Evolutionary conservation across 2,797 vertebrate genomes (phyloP).

Genomic region (Sebastes itinus): DNA sequence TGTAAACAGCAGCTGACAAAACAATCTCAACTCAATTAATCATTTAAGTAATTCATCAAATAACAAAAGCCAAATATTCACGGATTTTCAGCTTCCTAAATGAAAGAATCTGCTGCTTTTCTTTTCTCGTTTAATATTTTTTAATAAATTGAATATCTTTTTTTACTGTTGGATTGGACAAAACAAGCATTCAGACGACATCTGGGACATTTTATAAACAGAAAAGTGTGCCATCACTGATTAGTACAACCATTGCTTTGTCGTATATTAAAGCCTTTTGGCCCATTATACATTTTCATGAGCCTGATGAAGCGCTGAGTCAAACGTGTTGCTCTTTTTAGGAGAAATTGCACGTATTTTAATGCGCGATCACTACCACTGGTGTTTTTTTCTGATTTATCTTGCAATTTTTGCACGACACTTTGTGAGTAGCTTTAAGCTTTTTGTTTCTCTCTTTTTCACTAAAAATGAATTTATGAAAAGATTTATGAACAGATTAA

Average conservation of each 20-base stretch:
- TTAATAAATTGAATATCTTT: too few relatives aligned
- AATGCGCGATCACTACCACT: background rate
- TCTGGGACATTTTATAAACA: background rate
- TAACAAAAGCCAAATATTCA: background rate
- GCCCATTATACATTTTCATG: background rate
- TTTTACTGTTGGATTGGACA: too few relatives aligned
- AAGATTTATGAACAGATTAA: background rate
- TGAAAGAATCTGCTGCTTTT: background rate
- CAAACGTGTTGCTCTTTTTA: background rate
- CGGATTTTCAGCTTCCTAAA: background rate
- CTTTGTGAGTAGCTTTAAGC: background rate
- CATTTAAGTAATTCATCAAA: background rate
- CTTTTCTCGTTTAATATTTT: background rate
- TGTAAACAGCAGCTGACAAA: background rate
- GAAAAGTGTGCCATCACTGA: background rate
- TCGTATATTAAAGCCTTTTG: background rate
- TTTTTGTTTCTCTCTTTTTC: background rate
- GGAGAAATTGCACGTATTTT: background rate
- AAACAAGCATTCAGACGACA: too few relatives aligned
- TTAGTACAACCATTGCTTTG: background rate
- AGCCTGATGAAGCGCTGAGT: background rate
- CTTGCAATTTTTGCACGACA: too few relatives aligned
- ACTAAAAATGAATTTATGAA: background rate
- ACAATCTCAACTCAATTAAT: background rate
- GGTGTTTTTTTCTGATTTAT: too few relatives aligned